Evolutionary conservation across 1,140 invertebrate genomes (phyloP), one percentile per base, ranked within the genome.

Genomic region (Delia radicum): DNA sequence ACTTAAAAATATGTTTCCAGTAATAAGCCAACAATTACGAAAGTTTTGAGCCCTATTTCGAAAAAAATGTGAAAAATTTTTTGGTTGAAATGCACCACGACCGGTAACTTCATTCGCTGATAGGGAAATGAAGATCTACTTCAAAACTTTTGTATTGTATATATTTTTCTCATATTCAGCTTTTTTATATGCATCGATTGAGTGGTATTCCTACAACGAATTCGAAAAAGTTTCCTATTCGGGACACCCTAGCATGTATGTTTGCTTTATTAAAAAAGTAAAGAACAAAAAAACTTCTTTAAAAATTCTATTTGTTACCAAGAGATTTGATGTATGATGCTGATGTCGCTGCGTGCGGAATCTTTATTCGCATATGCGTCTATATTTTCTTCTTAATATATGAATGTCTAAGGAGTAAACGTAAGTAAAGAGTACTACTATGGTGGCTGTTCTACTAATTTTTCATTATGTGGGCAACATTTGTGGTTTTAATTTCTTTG

Each of bases 401-500:
- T 65, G 61, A 24, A 24, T 27, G 12, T 28, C 62, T 65, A 29
- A 6, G 7, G 2, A 33, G 18, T 12, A 24, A 5, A 24, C n/a
- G 55, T 24, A 62, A 62, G 55, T 8, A 21, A 33, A 71, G 31
- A 21, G 31, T 71, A 42, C 29, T 42, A 29, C 3, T 69, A 29
- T 33, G 29, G 29, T 73, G 71, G 71, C 46, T 46, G 71, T 73
- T 69, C 71, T 73, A 73, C 71, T 73, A 73, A 73, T 73, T 73
- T 73, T 73, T 48, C 71, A 73, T 48, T 46, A 73, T 73, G 71
- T 73, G 71, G 46, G 71, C 71, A 73, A 73, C 71, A 73, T 55
- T 73, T 73, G 71, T 73, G 71, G 71, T 73, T 73, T 73, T 73
- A 73, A 73, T 73, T 73, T 73, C 71, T 46, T 71, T 42, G 29